Base-by-base conservation (phyloP, 1,140 invertebrate genomes). In the Propsilocerus akamusi region DNA sequence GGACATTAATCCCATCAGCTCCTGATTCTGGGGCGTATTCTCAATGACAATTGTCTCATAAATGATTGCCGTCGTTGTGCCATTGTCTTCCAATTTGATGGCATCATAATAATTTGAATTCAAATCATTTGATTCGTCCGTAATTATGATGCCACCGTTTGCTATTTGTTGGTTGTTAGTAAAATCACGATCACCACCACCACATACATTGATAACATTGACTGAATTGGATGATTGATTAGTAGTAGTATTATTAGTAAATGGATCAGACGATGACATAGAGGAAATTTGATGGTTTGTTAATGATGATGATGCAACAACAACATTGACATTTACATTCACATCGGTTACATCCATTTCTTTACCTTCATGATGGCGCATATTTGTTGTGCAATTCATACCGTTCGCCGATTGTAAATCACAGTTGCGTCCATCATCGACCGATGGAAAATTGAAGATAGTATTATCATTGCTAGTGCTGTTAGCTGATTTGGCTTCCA, bases 11-110 rank as follows among this genome's bases (percentile, higher is more conserved):
- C 34, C 34, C 34, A 47, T 20, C 10, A 25, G 8, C 12, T 49
- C 47, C 22, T 49, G 24, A 17, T 17, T 14, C 6, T 49, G 25
- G 5, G 28, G 25, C 12, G 24, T 17, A 30, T 49, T 49, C 20
- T 49, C 47, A 49, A 49, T 30, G 17, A 49, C 20, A 49, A 49
- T 49, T 11, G 47, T 49, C 30, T 49, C 47, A 22, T 49, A 49
- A 28, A 49, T 26, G 23, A 49, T 49, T 26, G 47, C 24, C 14
- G 47, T n/a, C n/a, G n/a, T 41, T 41, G 34, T 41, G 10, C 34
- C 34, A 41, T 41, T 41, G 5, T 41, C 34, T 17, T 41, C 34
- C 34, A 41, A 41, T 41, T 41, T 41, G 4, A 41, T 41, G 34
- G 34, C 17, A 41, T 41, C 34, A 41, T 41, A 41, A 41, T 20